Evolutionary conservation across 2,113 vertebrate species (phyloP).

Genomic region (Orycteropus afer): DNA sequence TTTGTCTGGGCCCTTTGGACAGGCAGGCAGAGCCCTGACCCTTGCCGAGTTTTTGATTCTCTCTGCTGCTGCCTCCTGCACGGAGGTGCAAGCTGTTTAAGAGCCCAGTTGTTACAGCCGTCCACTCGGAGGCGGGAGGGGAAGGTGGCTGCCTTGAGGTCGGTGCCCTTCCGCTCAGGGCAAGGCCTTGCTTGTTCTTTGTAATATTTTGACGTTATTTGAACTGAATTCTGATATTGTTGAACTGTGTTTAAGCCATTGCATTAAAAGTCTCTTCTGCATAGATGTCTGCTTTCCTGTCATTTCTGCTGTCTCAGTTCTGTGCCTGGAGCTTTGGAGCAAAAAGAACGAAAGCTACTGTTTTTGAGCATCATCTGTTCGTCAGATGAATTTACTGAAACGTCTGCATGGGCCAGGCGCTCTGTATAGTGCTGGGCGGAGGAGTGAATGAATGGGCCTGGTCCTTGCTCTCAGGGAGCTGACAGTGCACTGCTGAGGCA

Average conservation of each 20-base stretch:
- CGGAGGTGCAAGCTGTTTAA: background rate
- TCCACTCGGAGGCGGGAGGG: background rate
- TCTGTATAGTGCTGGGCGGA: background rate
- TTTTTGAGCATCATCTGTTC: background rate
- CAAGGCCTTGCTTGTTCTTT: slow-evolving; percentile 50
- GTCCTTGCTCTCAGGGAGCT: background rate
- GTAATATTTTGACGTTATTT: slow-evolving; percentile 64
- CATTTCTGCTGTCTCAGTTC: background rate
- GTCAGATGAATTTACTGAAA: background rate
- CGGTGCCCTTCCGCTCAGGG: background rate
- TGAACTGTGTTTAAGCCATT: slow-evolving; percentile 51
- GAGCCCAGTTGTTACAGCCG: background rate
- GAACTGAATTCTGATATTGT: slow-evolving; percentile 51
- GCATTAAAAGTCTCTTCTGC: slow-evolving; percentile 70
- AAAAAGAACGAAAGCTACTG: background rate
- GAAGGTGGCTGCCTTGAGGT: background rate
- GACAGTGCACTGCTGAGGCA: no score
- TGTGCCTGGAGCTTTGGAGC: background rate
- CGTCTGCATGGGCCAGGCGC: background rate
- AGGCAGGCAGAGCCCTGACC: background rate
- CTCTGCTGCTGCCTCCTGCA: background rate
- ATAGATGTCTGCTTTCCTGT: background rate
- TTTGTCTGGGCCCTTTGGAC: slow-evolving; percentile 29
- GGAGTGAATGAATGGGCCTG: background rate
- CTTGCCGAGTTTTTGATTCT: background rate